Conservation (phyloP, 2,113 vertebrate species). For the Centropristis striata region DNA sequence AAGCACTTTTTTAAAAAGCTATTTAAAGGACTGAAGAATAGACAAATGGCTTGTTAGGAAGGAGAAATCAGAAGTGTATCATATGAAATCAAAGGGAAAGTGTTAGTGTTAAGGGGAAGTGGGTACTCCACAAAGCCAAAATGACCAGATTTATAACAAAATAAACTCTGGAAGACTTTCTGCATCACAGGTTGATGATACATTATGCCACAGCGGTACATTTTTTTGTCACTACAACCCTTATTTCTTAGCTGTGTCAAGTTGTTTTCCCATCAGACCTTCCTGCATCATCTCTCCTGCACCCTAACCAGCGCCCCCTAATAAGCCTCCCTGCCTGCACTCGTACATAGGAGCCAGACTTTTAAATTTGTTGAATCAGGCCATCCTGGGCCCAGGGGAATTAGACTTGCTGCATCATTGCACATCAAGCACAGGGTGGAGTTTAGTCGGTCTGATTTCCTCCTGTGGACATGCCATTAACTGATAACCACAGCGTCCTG, state of each 20-base stretch:
- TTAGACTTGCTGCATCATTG: slow-evolving; percentile 71
- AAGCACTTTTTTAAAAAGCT: neutral
- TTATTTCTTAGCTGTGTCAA: slow-evolving; percentile 10
- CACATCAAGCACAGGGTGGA: slow-evolving; percentile 66
- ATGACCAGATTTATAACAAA: neutral
- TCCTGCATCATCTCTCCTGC: slow-evolving; percentile 22
- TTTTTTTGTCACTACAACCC: slow-evolving; percentile 8
- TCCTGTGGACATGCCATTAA: slow-evolving; percentile 71
- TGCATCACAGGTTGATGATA: neutral
- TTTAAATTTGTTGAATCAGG: slow-evolving; percentile 72
- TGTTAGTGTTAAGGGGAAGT: neutral
- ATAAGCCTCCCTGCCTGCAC: slow-evolving; percentile 45
- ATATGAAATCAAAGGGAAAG: neutral
- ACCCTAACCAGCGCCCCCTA: slow-evolving; percentile 43
- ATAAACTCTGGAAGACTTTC: neutral
- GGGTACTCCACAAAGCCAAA: neutral
- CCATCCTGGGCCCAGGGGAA: slow-evolving; percentile 44
- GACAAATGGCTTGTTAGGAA: neutral
- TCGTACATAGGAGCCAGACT: slow-evolving; percentile 38
- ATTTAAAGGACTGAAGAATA: neutral
- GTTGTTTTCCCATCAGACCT: slow-evolving; percentile 20
- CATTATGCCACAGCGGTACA: neutral
- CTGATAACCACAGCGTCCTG: slow-evolving; percentile 68
- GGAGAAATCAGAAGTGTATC: neutral
- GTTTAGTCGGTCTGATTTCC: slow-evolving; percentile 69